These are phyloP conservation scores for Syngnathus acus DNA, from an alignment of 2,797 vertebrate genomes.

Conservation along the genomic window DNA sequence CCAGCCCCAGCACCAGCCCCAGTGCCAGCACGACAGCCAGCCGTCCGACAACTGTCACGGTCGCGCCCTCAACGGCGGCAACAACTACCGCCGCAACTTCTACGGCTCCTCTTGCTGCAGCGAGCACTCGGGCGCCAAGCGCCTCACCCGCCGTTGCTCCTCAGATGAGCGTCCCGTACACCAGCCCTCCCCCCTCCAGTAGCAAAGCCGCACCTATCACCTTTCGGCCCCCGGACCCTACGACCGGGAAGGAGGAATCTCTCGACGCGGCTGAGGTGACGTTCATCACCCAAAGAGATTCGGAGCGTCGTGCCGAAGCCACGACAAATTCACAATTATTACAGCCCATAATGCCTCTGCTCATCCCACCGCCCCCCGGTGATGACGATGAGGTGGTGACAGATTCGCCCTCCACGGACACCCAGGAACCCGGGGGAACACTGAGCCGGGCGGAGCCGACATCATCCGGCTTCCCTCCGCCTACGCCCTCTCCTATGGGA, in stretches of 20 bases:
- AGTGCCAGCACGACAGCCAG: conserved; percentile 41
- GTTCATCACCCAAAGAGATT: conserved; percentile 9
- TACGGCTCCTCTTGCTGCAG: conserved; percentile 16
- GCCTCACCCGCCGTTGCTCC: conserved; percentile 31
- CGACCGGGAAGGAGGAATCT: conserved; percentile 9
- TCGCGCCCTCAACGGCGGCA: background rate
- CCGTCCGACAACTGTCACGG: conserved; percentile 10
- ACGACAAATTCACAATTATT: conserved; percentile 24
- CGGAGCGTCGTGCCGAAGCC: conserved; percentile 5
- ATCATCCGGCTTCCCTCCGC: conserved; percentile 28
- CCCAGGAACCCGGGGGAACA: conserved; percentile 32
- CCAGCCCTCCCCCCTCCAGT: conserved; percentile 41
- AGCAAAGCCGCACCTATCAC: conserved; percentile 22
- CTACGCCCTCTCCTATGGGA: conserved; percentile 44
- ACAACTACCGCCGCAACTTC: conserved; percentile 15
- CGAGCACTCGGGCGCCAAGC: conserved; percentile 34
- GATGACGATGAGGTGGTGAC: conserved; percentile 49
- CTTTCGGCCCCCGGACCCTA: conserved; percentile 25
- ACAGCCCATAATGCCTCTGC: conserved; percentile 32
- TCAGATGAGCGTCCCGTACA: conserved; percentile 44
- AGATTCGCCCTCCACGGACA: conserved; percentile 24
- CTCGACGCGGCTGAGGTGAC: conserved; percentile 16
- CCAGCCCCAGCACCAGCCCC: conserved; percentile 26
- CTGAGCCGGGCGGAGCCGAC: conserved; percentile 28
- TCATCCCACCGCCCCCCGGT: conserved; percentile 27